These are phyloP conservation scores for Calliphora vomitoria DNA, from an alignment of 2,888 invertebrate genomes.

Conservation along the genomic window DNA sequence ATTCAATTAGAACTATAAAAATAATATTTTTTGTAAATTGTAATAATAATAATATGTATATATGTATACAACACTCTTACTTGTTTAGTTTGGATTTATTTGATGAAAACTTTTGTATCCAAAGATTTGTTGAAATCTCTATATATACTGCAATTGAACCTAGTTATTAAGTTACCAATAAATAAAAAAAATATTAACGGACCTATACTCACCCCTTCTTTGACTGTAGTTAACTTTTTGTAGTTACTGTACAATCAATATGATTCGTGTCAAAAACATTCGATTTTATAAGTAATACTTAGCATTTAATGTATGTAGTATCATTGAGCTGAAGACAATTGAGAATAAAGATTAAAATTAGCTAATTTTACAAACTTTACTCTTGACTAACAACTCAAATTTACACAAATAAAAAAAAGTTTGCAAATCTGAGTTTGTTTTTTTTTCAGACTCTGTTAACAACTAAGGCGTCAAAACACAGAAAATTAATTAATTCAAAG, in stretches of 20 bases:
- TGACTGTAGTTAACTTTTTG: neutral
- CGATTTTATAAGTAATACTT: neutral
- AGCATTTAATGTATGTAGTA: neutral
- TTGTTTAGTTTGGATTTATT: no score
- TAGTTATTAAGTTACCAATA: no score
- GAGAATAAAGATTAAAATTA: conserved; percentile 36
- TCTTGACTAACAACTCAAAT: conserved; percentile 31
- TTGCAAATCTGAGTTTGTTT: conserved; percentile 20
- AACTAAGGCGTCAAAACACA: conserved; percentile 68
- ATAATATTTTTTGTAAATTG: no score
- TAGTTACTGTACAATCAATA: conserved; percentile 1
- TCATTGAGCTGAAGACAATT: conserved; percentile 17
- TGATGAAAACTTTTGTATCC: no score
- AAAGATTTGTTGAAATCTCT: no score
- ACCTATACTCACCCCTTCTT: no score
- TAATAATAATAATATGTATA: no score
- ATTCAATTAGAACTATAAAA: no score
- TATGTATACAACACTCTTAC: no score
- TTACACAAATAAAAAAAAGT: conserved; percentile 6
- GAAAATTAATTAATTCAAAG: conserved; percentile 73
- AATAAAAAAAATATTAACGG: no score
- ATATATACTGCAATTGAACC: no score
- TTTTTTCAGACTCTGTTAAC: conserved; percentile 31
- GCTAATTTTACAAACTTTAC: conserved; percentile 45
- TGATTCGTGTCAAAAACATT: conserved; percentile 34